Conservation (phyloP, 2,113 vertebrate genomes). For the Odontesthes bonariensis region DNA sequence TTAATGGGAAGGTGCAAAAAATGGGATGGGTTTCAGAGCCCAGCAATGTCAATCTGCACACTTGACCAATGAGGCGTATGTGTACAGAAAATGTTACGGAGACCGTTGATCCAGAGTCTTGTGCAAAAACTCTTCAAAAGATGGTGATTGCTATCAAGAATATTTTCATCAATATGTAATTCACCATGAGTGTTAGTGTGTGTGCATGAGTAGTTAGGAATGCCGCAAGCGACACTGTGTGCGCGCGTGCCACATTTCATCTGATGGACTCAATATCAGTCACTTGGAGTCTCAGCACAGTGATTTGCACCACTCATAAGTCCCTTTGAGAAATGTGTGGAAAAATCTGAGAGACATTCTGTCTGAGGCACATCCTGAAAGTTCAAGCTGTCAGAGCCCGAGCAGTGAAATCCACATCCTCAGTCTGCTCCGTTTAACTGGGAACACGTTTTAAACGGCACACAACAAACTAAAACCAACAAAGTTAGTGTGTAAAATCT, state of each 20-base stretch:
- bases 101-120: conserved; percentile 13
- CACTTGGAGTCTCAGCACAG: conserved; percentile 40
- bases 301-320: conserved; percentile 64
- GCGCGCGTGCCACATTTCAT: conserved; percentile 41
- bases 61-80: conserved; percentile 52
- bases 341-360: conserved; percentile 35
- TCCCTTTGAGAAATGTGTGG: conserved; percentile 41
- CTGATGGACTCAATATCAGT: conserved; percentile 52
- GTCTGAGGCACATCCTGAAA: conserved; percentile 25
- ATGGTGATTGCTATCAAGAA: conserved; percentile 23
- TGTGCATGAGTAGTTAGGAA: conserved; percentile 27
- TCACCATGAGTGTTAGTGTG: conserved; percentile 14
- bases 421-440: conserved; percentile 22
- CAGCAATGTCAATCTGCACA: conserved; percentile 71
- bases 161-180: conserved; percentile 38
- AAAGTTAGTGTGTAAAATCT: neutral
- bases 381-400: conserved; percentile 19
- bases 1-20: conserved; percentile 78
- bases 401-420: conserved; percentile 15
- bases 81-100: conserved; percentile 44
- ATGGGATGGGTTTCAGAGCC: conserved; percentile 55
- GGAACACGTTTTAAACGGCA: conserved; percentile 4
- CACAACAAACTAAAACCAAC: neutral
- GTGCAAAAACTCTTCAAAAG: conserved; percentile 35
- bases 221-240: conserved; percentile 23